phyloP scores from a whole-genome alignment of 2,888 invertebrate genomes.

The Ormyrus nitidulus region DNA sequence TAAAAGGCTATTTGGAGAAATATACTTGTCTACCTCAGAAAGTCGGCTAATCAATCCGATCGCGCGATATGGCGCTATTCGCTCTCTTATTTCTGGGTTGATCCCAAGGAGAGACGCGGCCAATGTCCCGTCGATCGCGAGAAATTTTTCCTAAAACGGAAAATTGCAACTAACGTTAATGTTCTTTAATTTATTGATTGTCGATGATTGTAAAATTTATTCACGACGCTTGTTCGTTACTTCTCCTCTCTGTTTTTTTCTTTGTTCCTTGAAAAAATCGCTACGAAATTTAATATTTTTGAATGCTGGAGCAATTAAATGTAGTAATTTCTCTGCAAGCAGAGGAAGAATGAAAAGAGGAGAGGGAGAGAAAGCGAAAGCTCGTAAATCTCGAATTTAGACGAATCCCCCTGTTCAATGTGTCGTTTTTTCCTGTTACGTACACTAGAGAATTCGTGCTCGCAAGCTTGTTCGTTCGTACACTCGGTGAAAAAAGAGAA shows the following conservation, averaged over 20 bases:
- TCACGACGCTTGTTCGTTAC: background rate
- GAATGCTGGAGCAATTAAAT: background rate
- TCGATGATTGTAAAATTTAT: slow-evolving; percentile 20
- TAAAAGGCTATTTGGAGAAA: slow-evolving; percentile 72
- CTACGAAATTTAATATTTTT: background rate
- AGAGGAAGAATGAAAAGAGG: background rate
- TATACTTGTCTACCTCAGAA: slow-evolving; percentile 75
- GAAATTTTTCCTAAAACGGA: slow-evolving; percentile 24
- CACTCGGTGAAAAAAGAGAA: background rate
- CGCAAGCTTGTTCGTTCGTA: background rate
- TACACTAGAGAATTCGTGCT: slow-evolving; percentile 22
- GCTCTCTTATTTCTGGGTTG: background rate
- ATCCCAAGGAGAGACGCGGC: background rate
- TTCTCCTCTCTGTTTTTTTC: slow-evolving; percentile 3
- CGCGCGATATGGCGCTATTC: slow-evolving; percentile 54
- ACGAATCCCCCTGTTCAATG: slow-evolving; percentile 25
- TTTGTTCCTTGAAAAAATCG: background rate
- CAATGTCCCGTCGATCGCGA: slow-evolving; percentile 14
- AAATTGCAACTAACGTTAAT: slow-evolving; percentile 12
- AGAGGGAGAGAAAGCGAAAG: slow-evolving; percentile 6
- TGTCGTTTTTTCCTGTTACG: slow-evolving; percentile 26
- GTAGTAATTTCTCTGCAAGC: background rate
- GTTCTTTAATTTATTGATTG: slow-evolving; percentile 12
- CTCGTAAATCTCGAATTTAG: slow-evolving; percentile 29
- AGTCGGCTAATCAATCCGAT: slow-evolving; percentile 68